Base-by-base conservation (phyloP, 2,797 vertebrate genomes). In the Hybognathus amarus region DNA sequence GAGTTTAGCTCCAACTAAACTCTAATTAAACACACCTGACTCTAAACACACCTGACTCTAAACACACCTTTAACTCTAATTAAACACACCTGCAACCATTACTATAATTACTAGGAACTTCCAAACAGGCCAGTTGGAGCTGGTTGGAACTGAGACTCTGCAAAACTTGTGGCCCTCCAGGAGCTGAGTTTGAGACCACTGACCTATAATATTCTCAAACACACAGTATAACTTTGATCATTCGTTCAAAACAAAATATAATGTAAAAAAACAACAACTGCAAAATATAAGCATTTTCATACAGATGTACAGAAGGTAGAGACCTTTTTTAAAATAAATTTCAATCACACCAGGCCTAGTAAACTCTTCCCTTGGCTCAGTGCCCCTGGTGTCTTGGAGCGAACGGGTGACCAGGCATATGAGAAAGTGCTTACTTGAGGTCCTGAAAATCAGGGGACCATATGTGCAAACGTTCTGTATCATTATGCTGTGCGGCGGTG, bases 401-500 rank as follows among this genome's bases (percentile, higher is more conserved):
- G 80, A 78, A 86, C 85, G 89, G 77, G 85, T 84, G 89, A 91
- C 86, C 86, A 90, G 86, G 88, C 86, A 90, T 91, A 92, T 92
- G 91, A 93, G 91, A 94, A 94, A 94, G 91, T 92, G 90, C 88
- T 89, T 91, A 88, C 82, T 90, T 90, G 91, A 89, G 92, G 89
- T 93, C 91, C 88, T 91, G 87, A 91, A n/a, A 87, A 89, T 83
- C 73, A 80, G 86, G 74, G 68, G 78, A 92, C 92, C 92, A 95
- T 91, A 92, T 95, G 94, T 94, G 90, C 90, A 92, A 92, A 90
- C 89, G 93, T 95, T 96, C 92, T 93, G 86, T 92, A 94, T 92
- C 93, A 94, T 91, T 92, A 89, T 82, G 89, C 83, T 94, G 92
- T 89, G 89, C 90, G 93, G 91, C 90, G 87, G 89, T 59, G 66